Evolutionary conservation across 2,888 invertebrate species (phyloP), one percentile per base, ranked within the genome.

Genomic region (Xestia xanthographa): DNA sequence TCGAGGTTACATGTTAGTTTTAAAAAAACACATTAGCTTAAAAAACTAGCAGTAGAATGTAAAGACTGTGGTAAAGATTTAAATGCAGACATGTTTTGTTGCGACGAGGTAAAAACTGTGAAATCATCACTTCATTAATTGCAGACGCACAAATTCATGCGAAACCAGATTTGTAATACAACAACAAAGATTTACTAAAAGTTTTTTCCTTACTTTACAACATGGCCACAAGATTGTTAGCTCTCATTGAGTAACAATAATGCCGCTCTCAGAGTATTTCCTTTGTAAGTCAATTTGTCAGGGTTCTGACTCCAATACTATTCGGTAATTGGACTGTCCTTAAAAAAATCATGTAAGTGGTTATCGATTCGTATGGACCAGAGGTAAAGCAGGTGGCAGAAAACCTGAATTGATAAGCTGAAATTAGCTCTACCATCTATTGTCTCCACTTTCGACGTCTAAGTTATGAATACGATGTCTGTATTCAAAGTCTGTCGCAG

Each of bases 41-140:
- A 56, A 71, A 38, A 68, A 43, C 45, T 26, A 22, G 22, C 26
- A 74, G 38, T 65, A 22, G 8, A 38, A 17, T n/a, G 5, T 48
- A 2, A 38, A n/a, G n/a, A n/a, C n/a, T n/a, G n/a, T n/a, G n/a
- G n/a, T n/a, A n/a, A n/a, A 53, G 26, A n/a, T 14, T 11, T 65
- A 75, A 68, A 67, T 70, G 22, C 22, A 63, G 12, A 56, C 34
- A n/a, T 50, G 12, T 62, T 68, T 60, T 22, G 38, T 67, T 67
- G 41, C 43, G 22, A 58, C 43, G 56, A 81, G 62, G 62, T 34
- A 38, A 79, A 70, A 67, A 63, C 43, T 34, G 70, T 82, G 45
- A 84, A 73, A 73, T 67, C 63, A 63, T 60, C 38, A 67, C 67
- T 67, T 79, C 43, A 45, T 72, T n/a, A n/a, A n/a, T 58, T 6